A percentile compares a stretch with the other conserved stretches of the same genome.
Evolutionary conservation across 2,113 vertebrate species (phyloP).

Genomic region (Odocoileus virginianus): DNA sequence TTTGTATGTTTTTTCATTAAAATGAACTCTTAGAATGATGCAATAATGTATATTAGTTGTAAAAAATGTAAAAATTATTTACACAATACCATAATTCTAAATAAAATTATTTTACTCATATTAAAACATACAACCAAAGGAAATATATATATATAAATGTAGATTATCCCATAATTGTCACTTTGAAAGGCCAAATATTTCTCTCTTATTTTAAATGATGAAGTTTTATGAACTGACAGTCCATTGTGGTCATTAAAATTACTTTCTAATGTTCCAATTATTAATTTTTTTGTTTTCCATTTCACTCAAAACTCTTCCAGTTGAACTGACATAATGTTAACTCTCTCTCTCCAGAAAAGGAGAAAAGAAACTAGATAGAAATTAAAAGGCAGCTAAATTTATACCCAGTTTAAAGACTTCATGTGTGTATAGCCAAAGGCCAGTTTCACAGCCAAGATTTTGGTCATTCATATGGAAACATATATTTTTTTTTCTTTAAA

Average conservation of each 20-base stretch:
- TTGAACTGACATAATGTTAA: constrained; percentile 69
- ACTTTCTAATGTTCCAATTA: constrained; percentile 68
- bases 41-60: neutral
- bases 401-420: constrained; percentile 65
- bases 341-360: constrained; percentile 40
- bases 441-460: constrained; percentile 58
- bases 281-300: constrained; percentile 67
- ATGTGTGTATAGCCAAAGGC: constrained; percentile 50
- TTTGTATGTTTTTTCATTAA: constrained; percentile 1
- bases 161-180: constrained; percentile 48
- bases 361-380: constrained; percentile 24
- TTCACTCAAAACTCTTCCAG: constrained; percentile 60
- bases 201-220: constrained; percentile 60
- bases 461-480: neutral
- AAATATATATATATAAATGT: constrained; percentile 54
- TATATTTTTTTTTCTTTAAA: constrained; percentile 4
- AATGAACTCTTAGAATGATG: neutral
- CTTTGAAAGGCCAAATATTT: constrained; percentile 24
- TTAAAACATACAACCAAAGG: neutral
- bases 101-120: neutral
- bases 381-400: constrained; percentile 74
- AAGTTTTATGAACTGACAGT: constrained; percentile 61
- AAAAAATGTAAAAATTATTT: neutral
- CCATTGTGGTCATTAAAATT: constrained; percentile 61
- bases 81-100: neutral